Percentiles rank a stretch among this genome's conserved stretches.
These are phyloP conservation scores for Dichetophora obliterata DNA, from an alignment of 2,888 invertebrate species.

Conservation along the genomic window DNA sequence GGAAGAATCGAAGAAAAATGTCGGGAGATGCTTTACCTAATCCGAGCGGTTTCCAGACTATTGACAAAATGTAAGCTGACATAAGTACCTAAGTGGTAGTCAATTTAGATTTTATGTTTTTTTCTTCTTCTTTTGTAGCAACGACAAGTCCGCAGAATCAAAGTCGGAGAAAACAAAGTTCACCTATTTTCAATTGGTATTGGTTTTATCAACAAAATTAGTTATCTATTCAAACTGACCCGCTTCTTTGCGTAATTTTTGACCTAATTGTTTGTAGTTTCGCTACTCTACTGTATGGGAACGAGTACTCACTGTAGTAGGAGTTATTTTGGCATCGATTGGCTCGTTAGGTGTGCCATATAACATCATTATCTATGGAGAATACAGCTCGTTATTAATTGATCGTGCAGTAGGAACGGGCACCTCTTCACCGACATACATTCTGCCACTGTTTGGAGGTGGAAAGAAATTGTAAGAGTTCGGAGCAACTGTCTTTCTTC, in stretches of 20 bases:
- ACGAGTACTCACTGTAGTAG: conserved; percentile 71
- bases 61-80: background rate
- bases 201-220: conserved; percentile 41
- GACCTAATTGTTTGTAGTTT: conserved; percentile 64
- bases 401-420: conserved; percentile 75
- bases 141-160: background rate
- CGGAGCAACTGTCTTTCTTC: background rate
- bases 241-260: too few relatives aligned
- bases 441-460: conserved; percentile 76
- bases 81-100: too few relatives aligned
- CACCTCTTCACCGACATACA: conserved; percentile 73
- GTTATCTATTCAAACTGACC: too few relatives aligned
- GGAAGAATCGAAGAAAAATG: conserved; percentile 41
- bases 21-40: conserved; percentile 50
- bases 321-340: conserved; percentile 73
- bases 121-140: background rate
- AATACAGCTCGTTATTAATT: conserved; percentile 78
- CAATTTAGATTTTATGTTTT: too few relatives aligned
- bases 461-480: conserved; percentile 74
- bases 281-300: conserved; percentile 76
- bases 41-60: conserved; percentile 51
- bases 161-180: conserved; percentile 48
- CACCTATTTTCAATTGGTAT: conserved; percentile 61
- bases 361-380: conserved; percentile 79
- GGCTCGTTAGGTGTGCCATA: conserved; percentile 77